Evolutionary conservation across 2,797 vertebrate species (phyloP), one percentile per base, ranked within the genome.

Genomic region (Semaprochilodus insignis): DNA sequence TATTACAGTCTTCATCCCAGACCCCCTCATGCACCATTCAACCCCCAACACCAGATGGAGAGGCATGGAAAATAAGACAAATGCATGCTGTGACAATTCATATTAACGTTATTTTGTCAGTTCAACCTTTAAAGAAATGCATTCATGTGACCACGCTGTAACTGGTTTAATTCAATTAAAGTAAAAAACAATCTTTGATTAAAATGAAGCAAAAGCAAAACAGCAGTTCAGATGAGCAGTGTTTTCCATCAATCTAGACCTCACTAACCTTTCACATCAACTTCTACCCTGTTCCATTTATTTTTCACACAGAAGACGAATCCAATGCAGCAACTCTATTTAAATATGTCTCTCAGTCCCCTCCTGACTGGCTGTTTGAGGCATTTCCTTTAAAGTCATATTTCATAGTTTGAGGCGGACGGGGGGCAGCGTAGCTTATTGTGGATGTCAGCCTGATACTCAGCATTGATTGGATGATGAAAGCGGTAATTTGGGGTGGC

Each of bases 401-500:
- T 52, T 71, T 72, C 70, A 72, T 54, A 72, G 70, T 70, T 70
- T 5, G 70, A 17, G 69, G 69, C 57, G 3, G 19, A 17, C 14
- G 23, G n/a, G 69, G 48, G 70, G n/a, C 14, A n/a, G 70, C 1
- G 85, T 87, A 88, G 88, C 81, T 85, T 82, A 92, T 92, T 92
- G 90, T 80, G 81, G 87, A 91, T 90, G 92, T 93, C 93, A 91
- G 88, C 8, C 71, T 57, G 71, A 55, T 74, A 74, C 71, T 74
- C 71, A 10, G 71, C 51, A 74, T 27, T 74, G 92, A 92, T 93
- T 92, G 91, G 87, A 87, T 89, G 92, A 93, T 93, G 92, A 95
- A 94, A 94, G 92, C 91, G 92, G 91, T 93, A 91, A 94, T 94
- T 93, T 93, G 67, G 87, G 86, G 92, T 88, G 85, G 91, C 88